Base-by-base conservation (phyloP, 2,888 invertebrate genomes). In the Sthenelais limicola region DNA sequence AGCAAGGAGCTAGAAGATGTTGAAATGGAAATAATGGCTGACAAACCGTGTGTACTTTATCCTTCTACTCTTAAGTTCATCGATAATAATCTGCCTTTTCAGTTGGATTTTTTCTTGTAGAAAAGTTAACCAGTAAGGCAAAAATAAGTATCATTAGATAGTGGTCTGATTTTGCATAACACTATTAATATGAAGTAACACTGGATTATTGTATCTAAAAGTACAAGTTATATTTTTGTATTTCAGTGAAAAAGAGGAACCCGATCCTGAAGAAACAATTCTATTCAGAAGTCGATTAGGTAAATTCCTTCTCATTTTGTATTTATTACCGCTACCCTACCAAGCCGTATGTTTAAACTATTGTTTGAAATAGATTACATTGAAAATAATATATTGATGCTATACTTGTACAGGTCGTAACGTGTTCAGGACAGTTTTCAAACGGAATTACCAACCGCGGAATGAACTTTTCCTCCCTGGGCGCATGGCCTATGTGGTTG, bases 401-500 rank as follows among this genome's bases (percentile, higher is more conserved):
- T n/a, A 21, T 54, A 35, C 32, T 33, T 67, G 73, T 75, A 69
- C 74, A 80, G 88, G 83, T 3, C 79, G 85, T 38, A 85, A 86
- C 68, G 79, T 89, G 30, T 91, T 92, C 86, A 92, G 93, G 79
- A 92, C 92, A 0, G 72, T 90, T 35, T 90, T 90, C 81, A 88
- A 56, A 56, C 26, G n/a, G 32, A 35, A 33, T 26, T n/a, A 15
- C n/a, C 47, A 47, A 30, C 77, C 77, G 49, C 91, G 94, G 71
- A 96, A 96, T 86, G 98, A 98, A 82, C 88, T 97, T 73, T 99
- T 98, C 89, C 92, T 94, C 0, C 94, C 97, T 0, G 96, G 97
- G 0, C 92, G 99, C 51, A 99, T 98, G 98, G 99, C 99, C 0
- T 99, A 99, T 86, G 94, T 98, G 0, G 96, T 98, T 47, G 98